A percentile compares a stretch with the other conserved stretches of the same genome.
Evolutionary conservation across 37 sponge, comb jelly and placozoan species (phyloP).

Genomic region (Lycopodina hypogea): DNA sequence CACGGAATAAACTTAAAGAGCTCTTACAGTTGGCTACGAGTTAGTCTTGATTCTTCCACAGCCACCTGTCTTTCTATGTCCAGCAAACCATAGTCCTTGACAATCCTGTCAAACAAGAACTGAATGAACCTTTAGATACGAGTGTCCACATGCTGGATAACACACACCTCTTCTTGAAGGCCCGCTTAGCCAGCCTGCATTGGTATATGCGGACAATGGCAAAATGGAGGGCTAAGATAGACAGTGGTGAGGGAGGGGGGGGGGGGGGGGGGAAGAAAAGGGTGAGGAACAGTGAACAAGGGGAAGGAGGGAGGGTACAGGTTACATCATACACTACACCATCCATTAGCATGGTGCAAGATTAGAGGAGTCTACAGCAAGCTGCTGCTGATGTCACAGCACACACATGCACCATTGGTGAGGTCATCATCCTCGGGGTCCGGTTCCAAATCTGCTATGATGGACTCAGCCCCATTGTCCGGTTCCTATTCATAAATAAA

Average conservation of each 20-base stretch:
- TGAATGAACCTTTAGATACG: neutral
- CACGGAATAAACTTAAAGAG: too few species aligned
- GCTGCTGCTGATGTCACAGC: too few species aligned
- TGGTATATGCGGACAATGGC: conserved; percentile 59
- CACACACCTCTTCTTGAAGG: conserved; percentile 54
- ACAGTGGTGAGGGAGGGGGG: neutral
- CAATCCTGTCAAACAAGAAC: conserved; percentile 39
- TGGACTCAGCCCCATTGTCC: conserved; percentile 47
- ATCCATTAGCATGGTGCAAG: too few species aligned
- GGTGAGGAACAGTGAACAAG: too few species aligned
- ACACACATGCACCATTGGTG: conserved; percentile 43
- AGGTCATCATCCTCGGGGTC: conserved; percentile 37
- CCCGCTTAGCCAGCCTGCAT: conserved; percentile 38
- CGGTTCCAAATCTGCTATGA: conserved; percentile 11
- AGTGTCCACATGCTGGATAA: neutral
- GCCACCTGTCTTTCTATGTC: conserved; percentile 41
- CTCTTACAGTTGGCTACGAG: conserved; percentile 37
- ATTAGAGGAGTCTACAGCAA: too few species aligned
- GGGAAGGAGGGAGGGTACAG: too few species aligned
- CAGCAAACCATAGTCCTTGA: conserved; percentile 72
- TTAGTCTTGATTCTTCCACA: conserved; percentile 26
- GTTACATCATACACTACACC: too few species aligned
- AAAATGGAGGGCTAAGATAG: conserved; percentile 51
- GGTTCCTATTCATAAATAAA: conserved; percentile 42
- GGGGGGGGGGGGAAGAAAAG: neutral